Conservation (phyloP, 2,888 invertebrate genomes). For the Argyresthia albistria region DNA sequence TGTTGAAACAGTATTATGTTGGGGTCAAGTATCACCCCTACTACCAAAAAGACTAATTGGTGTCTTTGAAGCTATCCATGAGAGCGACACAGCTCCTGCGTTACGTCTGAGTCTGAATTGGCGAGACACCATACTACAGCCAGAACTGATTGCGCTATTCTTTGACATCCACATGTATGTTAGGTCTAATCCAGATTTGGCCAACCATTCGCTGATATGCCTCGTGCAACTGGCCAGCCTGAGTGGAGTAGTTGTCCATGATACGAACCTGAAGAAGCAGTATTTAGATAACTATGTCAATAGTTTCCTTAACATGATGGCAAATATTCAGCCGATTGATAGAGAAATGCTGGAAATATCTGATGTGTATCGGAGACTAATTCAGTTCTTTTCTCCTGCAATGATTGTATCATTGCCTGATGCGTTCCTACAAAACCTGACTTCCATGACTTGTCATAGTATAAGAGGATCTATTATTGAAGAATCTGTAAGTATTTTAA, state of each 20-base stretch:
- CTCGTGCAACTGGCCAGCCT: slow-evolving; percentile 80
- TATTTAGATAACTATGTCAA: slow-evolving; percentile 61
- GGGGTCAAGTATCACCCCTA: slow-evolving; percentile 83
- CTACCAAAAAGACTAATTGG: slow-evolving; percentile 80
- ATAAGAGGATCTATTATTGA: slow-evolving; percentile 57
- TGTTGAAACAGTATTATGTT: slow-evolving; percentile 83
- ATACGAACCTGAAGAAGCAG: slow-evolving; percentile 46
- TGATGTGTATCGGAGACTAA: slow-evolving; percentile 56
- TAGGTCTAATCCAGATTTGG: slow-evolving; percentile 79
- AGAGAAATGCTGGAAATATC: slow-evolving; percentile 58
- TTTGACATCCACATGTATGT: slow-evolving; percentile 89
- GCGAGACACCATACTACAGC: slow-evolving; percentile 83
- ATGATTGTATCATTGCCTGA: slow-evolving; percentile 53
- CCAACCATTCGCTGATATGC: slow-evolving; percentile 85
- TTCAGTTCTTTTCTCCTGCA: slow-evolving; percentile 54
- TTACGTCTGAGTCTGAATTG: slow-evolving; percentile 78
- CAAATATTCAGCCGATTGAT: slow-evolving; percentile 51
- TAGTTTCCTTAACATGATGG: slow-evolving; percentile 55
- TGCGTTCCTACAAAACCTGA: slow-evolving; percentile 54
- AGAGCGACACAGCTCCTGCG: slow-evolving; percentile 75
- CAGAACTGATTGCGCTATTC: slow-evolving; percentile 81
- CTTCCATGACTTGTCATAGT: slow-evolving; percentile 52
- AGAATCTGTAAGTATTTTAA: slow-evolving; percentile 46
- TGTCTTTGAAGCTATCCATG: slow-evolving; percentile 79
- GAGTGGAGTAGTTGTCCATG: slow-evolving; percentile 49